phyloP scores from a whole-genome alignment of 2,113 vertebrate species.

The Percopsis transmontana region DNA sequence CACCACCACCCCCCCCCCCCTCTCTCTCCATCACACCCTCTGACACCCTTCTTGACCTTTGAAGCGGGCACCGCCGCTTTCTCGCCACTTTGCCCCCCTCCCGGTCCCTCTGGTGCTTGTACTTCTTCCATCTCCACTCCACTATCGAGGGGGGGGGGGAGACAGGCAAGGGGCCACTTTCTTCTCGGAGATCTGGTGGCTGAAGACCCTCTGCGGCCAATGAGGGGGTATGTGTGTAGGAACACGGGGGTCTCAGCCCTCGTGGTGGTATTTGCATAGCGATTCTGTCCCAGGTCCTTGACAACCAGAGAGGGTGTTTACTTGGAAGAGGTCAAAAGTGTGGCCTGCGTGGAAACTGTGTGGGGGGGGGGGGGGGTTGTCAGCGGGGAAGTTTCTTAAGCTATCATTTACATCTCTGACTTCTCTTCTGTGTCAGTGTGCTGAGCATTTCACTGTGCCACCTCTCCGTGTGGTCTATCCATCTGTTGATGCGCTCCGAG shows the following conservation, averaged over 20 bases:
- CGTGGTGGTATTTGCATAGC: constrained; percentile 91
- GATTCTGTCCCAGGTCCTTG: constrained; percentile 85
- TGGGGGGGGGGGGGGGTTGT: too few relatives aligned
- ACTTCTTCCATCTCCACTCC: constrained; percentile 62
- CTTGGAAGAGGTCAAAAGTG: constrained; percentile 21
- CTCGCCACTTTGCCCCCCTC: constrained; percentile 70
- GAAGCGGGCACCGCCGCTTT: constrained; percentile 71
- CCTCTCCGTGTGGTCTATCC: constrained; percentile 83
- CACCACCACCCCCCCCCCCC: background rate
- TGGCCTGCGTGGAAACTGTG: too few relatives aligned
- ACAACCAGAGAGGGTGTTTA: constrained; percentile 81
- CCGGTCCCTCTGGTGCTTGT: constrained; percentile 61
- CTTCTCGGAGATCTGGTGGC: constrained; percentile 80
- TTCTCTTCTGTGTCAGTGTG: constrained; percentile 75
- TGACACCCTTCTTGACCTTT: constrained; percentile 74
- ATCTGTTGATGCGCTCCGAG: constrained; percentile 13
- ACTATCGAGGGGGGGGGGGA: constrained; percentile 44
- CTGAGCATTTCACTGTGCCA: constrained; percentile 53
- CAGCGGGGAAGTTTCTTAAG: constrained; percentile 23
- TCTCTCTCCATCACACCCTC: constrained; percentile 59
- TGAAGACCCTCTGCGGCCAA: constrained; percentile 45
- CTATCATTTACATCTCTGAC: constrained; percentile 7
- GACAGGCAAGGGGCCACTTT: constrained; percentile 72
- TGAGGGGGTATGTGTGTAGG: constrained; percentile 49
- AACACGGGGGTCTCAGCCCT: constrained; percentile 66